Evolutionary conservation across 2,888 invertebrate genomes (phyloP).

Genomic region (Mechanitis messenoides): DNA sequence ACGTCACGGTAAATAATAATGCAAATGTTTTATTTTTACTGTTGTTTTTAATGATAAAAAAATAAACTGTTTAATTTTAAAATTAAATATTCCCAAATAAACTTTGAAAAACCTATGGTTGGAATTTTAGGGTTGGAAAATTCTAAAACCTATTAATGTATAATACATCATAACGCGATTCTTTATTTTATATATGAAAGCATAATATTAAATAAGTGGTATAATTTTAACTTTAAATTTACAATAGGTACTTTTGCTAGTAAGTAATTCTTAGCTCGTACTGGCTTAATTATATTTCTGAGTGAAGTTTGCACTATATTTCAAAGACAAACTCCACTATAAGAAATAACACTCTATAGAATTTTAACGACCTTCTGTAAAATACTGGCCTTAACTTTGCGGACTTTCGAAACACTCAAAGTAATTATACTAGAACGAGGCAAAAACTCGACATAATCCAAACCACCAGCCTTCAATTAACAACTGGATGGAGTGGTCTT

Average conservation of each 20-base stretch:
- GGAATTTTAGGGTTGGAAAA: too few species aligned
- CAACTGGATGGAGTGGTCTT: constrained; percentile 38
- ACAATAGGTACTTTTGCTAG: not conserved
- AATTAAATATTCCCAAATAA: too few species aligned
- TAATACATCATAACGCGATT: too few species aligned
- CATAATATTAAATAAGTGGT: too few species aligned
- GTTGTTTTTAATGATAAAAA: too few species aligned
- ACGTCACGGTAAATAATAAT: too few species aligned
- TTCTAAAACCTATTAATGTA: too few species aligned
- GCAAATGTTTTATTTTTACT: too few species aligned
- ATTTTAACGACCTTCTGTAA: constrained; percentile 50
- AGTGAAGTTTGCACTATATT: constrained; percentile 28
- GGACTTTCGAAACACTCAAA: constrained; percentile 41
- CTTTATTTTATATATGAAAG: too few species aligned
- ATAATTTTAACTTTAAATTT: too few species aligned
- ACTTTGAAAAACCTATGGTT: too few species aligned
- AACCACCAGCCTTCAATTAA: constrained; percentile 50
- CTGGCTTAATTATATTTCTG: constrained; percentile 14
- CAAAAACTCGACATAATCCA: constrained; percentile 55
- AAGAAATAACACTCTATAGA: constrained; percentile 45
- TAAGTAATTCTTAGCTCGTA: not conserved
- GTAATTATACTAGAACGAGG: constrained; percentile 46
- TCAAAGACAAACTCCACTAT: constrained; percentile 41
- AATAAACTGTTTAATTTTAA: too few species aligned
- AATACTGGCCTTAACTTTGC: constrained; percentile 40